A percentile compares a stretch with the other conserved stretches of the same genome.
Conservation (phyloP, 2,797 vertebrate genomes). For the Labroides dimidiatus region DNA sequence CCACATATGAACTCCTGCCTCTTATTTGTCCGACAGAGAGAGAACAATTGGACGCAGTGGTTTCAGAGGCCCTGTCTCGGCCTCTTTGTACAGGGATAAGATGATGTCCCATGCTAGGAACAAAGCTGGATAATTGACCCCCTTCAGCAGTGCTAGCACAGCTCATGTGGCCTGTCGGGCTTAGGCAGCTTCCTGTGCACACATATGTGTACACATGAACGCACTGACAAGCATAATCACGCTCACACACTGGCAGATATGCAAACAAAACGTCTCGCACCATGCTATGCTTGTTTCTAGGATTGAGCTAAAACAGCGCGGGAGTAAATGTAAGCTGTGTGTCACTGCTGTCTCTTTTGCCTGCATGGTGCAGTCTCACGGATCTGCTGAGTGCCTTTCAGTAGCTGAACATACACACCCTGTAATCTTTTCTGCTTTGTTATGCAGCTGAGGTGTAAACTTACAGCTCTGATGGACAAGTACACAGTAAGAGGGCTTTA, state of each 20-base stretch:
- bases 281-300: constrained; percentile 27
- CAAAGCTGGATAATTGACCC: constrained; percentile 75
- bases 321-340: constrained; percentile 36
- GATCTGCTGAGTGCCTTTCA: constrained; percentile 47
- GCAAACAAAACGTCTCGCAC: constrained; percentile 45
- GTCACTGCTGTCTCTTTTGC: constrained; percentile 50
- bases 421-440: constrained; percentile 72
- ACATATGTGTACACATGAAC: constrained; percentile 47
- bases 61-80: constrained; percentile 51
- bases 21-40: constrained; percentile 40
- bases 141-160: constrained; percentile 48
- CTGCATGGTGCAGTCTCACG: constrained; percentile 30
- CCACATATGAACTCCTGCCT: constrained; percentile 35
- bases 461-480: constrained; percentile 63
- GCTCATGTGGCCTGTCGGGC: constrained; percentile 50
- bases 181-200: constrained; percentile 39
- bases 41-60: constrained; percentile 47
- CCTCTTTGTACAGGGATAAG: constrained; percentile 64
- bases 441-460: constrained; percentile 59
- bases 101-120: constrained; percentile 69
- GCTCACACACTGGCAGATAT: constrained; percentile 43
- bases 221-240: constrained; percentile 52
- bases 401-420: constrained; percentile 50
- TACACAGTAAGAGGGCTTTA: constrained; percentile 47
- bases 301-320: constrained; percentile 32